Base-by-base conservation (phyloP, 2,113 vertebrate genomes). In the Phasianus colchicus region DNA sequence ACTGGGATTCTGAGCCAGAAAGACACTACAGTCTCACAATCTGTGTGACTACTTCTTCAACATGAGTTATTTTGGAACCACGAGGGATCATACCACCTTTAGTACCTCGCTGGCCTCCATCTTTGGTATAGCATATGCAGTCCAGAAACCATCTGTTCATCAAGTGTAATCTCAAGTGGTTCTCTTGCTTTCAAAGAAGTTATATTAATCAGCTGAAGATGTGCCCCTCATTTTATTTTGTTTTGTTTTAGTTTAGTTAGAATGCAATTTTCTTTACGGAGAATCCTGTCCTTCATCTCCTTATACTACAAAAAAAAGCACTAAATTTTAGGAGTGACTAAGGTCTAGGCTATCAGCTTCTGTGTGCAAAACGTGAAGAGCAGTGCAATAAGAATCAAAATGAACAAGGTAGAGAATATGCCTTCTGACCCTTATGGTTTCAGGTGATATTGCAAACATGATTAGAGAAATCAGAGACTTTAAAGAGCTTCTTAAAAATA, bases 401-500 rank as follows among this genome's bases (percentile, higher is more conserved):
- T 10, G 73, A 15, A 71, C 34, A 25, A 75, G 6, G 11, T 6
- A 34, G 6, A 48, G 16, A 75, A 71, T 0, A 0, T 16, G 13
- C 4, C 13, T 92, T 81, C 64, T 81, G 47, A 65, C 13, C 24
- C 8, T 11, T 2, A 11, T 40, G 24, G 7, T 66, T 72, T 88
- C 43, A 79, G 63, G 70, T 94, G 88, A 85, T 63, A 61, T 6
- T 48, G 36, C 19, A 91, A 64, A 40, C 0, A 2, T 76, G 25
- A 89, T 83, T 89, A 87, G 65, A 20, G 25, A 85, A 84, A 84
- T 87, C 38, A 84, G 25, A 87, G 63, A 52, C 15, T 87, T 85
- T 89, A 36, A 54, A 94, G 50, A 91, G 27, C 27, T 83, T 84
- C 38, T 78, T 85, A 38, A 85, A 92, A 91, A 54, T 48, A 80